Base-by-base conservation (phyloP, 23 tunicate genomes). In the Halocynthia aurantium region DNA sequence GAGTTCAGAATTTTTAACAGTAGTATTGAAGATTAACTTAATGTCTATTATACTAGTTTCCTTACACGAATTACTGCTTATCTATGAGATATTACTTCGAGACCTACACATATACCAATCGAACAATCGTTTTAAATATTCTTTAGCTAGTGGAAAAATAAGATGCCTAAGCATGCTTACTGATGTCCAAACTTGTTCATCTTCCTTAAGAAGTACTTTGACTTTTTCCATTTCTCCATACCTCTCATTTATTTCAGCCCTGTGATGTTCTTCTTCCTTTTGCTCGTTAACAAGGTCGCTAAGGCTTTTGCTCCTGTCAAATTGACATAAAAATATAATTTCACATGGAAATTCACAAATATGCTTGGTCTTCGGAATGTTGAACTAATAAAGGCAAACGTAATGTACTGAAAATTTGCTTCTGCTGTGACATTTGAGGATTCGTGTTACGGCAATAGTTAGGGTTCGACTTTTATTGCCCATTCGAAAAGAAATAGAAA, bases 171-270 rank as follows among this genome's bases (percentile, higher is more conserved):
- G 51, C 8, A 51, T 50, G 57, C 86, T 73, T 61, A 89, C 96
- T 4, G 92, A 80, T 19, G 90, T 85, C 98, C 98, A 92, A 12
- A 87, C 70, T 22, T 92, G 92, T 83, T 92, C 98, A 56, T 92
- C 98, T 80, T 92, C 98, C 60, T 86, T 86, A 8, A 92, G 70
- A 53, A 65, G 57, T 52, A 67, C 82, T 63, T 92, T 92, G 7
- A 92, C 55, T 57, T 92, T 69, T 53, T 92, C 88, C 87, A 92
- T 82, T 83, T 92, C 92, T 70, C 83, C 88, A 67, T 92, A 92
- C 50, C 98, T 53, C 7, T 22, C 60, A 72, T 86, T 92, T 19
- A 86, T 67, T 64, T 86, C 82, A 31, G 78, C 83, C 20, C 84
- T 71, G 61, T 86, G 88, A 13, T 82, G 61, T 6, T 84, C 84